Percentiles rank a stretch among this genome's conserved stretches.
These are phyloP conservation scores for Poliocrania exsul DNA, from an alignment of 2,797 vertebrate species.

Conservation along the genomic window DNA sequence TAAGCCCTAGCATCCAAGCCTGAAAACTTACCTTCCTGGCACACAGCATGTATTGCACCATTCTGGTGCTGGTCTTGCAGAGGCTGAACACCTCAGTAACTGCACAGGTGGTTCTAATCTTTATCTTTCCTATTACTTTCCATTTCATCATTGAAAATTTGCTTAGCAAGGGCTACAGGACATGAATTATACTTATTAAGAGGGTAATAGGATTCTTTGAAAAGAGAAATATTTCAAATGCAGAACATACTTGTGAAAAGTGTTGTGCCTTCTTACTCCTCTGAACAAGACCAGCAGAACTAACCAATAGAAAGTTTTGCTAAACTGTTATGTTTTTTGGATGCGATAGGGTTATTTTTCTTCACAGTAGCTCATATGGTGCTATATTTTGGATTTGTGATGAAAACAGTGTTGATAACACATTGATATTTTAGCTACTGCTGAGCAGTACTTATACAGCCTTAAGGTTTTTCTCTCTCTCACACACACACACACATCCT, in stretches of 20 bases:
- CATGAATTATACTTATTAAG: neutral
- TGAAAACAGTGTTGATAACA: neutral
- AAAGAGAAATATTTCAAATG: neutral
- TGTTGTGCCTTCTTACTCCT: neutral
- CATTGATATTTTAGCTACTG: neutral
- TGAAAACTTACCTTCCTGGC: neutral
- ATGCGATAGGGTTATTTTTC: neutral
- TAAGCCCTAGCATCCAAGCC: neutral
- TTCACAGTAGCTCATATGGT: neutral
- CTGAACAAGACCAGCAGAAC: neutral
- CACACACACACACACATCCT: neutral
- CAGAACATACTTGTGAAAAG: neutral
- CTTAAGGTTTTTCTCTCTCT: neutral
- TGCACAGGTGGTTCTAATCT: neutral
- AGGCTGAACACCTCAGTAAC: neutral
- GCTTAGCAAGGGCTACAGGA: neutral
- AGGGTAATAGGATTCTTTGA: neutral
- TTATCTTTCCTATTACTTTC: neutral
- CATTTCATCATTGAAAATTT: neutral
- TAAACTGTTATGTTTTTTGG: neutral
- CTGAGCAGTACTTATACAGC: neutral
- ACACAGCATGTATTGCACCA: neutral
- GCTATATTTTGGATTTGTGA: neutral
- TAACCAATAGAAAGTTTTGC: neutral
- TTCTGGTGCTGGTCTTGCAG: neutral